A percentile compares a stretch with the other conserved stretches of the same genome.
These are phyloP conservation scores for Euplexia lucipara DNA, from an alignment of 2,888 invertebrate species.

Conservation along the genomic window DNA sequence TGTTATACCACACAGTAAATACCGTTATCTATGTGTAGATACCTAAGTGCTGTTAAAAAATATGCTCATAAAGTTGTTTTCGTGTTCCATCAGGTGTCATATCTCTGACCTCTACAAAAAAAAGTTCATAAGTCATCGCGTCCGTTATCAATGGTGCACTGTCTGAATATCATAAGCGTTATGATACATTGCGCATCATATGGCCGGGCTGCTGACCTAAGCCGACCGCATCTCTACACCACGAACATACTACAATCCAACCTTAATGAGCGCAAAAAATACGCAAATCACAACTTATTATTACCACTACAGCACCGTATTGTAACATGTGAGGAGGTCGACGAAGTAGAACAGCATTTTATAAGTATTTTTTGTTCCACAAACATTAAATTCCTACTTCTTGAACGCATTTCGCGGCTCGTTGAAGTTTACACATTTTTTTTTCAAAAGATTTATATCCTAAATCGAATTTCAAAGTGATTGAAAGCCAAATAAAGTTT, in stretches of 20 bases:
- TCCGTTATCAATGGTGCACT: conserved; percentile 73
- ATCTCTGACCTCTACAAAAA: conserved; percentile 46
- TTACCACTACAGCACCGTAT: conserved; percentile 5
- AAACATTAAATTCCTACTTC: conserved; percentile 40
- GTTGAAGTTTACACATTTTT: conserved; percentile 30
- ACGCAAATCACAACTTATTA: conserved; percentile 30
- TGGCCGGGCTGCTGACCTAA: conserved; percentile 74
- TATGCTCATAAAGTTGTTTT: conserved; percentile 6
- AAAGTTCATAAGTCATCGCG: conserved; percentile 56
- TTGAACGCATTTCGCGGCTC: conserved; percentile 38
- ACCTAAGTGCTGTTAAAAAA: too few species aligned
- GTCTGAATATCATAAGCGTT: conserved; percentile 68
- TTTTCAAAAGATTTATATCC: conserved; percentile 47
- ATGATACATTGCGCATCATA: conserved; percentile 74
- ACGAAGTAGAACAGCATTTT: conserved; percentile 29
- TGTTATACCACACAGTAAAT: too few species aligned
- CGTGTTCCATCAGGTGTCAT: conserved; percentile 51
- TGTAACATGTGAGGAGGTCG: conserved; percentile 13
- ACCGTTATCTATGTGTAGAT: too few species aligned
- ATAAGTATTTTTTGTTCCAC: conserved; percentile 40
- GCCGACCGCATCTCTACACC: conserved; percentile 52
- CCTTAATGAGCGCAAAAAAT: conserved; percentile 36
- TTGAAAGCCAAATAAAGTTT: conserved; percentile 55
- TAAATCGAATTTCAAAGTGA: conserved; percentile 50
- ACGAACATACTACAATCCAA: conserved; percentile 21